Percentiles rank a stretch among this genome's conserved stretches.
Conservation (phyloP, 2,113 vertebrate genomes). For the Parotia lawesii region DNA sequence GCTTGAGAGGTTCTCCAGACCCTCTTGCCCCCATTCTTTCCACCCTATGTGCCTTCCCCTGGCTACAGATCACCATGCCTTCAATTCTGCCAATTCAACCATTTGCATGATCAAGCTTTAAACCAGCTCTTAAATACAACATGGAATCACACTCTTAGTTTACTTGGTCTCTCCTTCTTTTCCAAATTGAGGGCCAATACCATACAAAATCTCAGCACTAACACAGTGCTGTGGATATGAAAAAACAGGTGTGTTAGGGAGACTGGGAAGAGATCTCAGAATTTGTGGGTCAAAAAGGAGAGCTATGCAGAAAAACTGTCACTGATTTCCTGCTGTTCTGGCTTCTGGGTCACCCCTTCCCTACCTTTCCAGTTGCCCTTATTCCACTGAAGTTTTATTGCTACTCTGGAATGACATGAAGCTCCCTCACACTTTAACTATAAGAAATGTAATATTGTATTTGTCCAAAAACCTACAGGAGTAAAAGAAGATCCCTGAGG, state of each 20-base stretch:
- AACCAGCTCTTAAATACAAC: background rate
- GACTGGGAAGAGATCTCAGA: background rate
- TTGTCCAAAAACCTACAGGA: conserved; percentile 56
- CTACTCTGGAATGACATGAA: background rate
- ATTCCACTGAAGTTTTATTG: conserved; percentile 30
- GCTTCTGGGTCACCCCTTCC: background rate
- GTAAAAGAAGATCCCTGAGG: conserved; percentile 55
- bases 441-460: conserved; percentile 43
- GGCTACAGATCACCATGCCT: background rate
- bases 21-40: background rate
- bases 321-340: background rate
- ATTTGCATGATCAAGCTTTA: background rate
- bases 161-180: background rate
- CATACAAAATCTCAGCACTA: background rate
- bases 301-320: background rate
- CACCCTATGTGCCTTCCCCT: background rate
- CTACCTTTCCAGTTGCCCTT: background rate
- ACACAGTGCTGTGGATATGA: background rate
- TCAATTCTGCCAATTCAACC: background rate
- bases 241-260: background rate
- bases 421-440: background rate
- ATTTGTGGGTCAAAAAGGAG: background rate
- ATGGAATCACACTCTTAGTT: background rate
- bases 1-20: conserved; percentile 1
- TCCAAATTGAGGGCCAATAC: background rate